Conservation (phyloP, 53 echinoderm and acorn worm species). For the Mesocentrotus franciscanus region DNA sequence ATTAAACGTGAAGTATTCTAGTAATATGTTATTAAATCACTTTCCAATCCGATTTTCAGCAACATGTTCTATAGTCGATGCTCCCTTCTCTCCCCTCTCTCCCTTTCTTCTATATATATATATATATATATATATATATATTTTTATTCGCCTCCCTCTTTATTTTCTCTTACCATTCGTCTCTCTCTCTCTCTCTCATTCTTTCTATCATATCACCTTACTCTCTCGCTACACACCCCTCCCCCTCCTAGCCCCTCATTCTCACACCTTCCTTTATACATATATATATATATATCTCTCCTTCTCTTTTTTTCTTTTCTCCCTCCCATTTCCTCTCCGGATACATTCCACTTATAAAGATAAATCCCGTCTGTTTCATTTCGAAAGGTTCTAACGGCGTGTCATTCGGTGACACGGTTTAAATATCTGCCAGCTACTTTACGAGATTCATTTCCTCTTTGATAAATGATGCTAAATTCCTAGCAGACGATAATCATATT, state of each 20-base stretch:
- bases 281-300: no score
- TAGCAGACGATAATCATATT: not conserved
- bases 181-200: slow-evolving; percentile 36
- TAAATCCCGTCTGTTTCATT: not conserved
- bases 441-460: not conserved
- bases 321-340: not conserved
- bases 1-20: not conserved
- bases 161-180: not conserved
- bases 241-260: not conserved
- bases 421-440: not conserved
- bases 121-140: not conserved
- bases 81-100: not conserved
- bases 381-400: not conserved
- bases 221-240: not conserved
- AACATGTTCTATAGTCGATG: not conserved
- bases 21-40: not conserved
- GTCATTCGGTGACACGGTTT: no score
- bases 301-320: not conserved
- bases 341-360: not conserved
- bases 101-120: not conserved
- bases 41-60: not conserved
- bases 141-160: not conserved
- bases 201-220: not conserved
- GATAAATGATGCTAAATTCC: not conserved
- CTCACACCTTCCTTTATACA: no score